A percentile compares a stretch with the other conserved stretches of the same genome.
These are phyloP conservation scores for Alligator sinensis DNA, from an alignment of 2,113 vertebrate genomes.

Conservation along the genomic window DNA sequence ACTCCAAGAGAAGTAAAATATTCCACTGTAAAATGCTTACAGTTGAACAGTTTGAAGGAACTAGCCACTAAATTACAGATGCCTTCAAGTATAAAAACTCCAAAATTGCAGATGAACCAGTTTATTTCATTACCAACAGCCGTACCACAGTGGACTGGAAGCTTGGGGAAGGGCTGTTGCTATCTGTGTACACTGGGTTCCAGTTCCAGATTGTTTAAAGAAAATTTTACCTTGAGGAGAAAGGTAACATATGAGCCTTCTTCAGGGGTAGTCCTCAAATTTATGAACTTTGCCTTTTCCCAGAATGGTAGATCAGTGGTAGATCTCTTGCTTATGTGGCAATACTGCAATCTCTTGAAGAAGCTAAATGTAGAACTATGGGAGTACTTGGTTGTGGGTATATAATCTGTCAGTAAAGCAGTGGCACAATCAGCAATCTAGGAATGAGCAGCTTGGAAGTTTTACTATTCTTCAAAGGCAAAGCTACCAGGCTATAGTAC, in stretches of 20 bases:
- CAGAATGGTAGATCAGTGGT: neutral
- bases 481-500: neutral
- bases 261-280: neutral
- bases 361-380: neutral
- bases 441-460: neutral
- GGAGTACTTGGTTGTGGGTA: neutral
- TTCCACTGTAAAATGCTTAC: neutral
- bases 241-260: neutral
- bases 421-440: neutral
- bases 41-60: neutral
- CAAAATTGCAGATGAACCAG: neutral
- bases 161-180: neutral
- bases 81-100: neutral
- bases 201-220: neutral
- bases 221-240: neutral
- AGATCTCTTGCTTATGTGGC: neutral
- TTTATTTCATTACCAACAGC: neutral
- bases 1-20: neutral
- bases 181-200: neutral
- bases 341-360: neutral
- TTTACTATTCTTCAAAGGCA: neutral
- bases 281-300: neutral
- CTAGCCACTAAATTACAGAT: neutral
- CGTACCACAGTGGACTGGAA: neutral
- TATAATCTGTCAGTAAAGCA: neutral